Evolutionary conservation across 2,888 invertebrate genomes (phyloP), one percentile per base, ranked within the genome.

Genomic region (Xestia sexstrigata): DNA sequence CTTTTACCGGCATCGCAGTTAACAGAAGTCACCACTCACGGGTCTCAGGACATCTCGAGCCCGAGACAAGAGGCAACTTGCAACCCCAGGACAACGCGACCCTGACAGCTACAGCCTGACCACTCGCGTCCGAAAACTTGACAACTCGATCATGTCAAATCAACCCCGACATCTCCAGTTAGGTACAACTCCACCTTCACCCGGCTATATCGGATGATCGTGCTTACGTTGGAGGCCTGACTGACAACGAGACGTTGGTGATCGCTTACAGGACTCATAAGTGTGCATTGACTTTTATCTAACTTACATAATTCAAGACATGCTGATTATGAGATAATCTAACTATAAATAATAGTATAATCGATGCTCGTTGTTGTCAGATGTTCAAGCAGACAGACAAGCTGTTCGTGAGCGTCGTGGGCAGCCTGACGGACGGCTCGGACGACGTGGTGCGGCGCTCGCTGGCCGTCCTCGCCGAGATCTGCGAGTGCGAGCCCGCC

Each of bases 371-470:
- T 65, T 8, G 35, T 15, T 30, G 42, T 35, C 93, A 98, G 98
- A 98, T 98, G 98, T 97, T 97, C 85, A 92, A 93, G 83, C 97
- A 98, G 92, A 98, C 98, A 72, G 98, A 98, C 90, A 97, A 97
- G 87, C 95, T 98, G 87, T 98, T 98, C 94, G 97, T 97, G 89
- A 98, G 98, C 78, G 97, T 99, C 74, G 97, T 99, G 94, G 97
- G 98, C 89, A 98, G 98, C 47, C 97, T 99, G 69, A 98, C 99
- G 55, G 99, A 99, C 96, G 97, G 98, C 80, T 98, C 99, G 0
- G 99, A 99, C 95, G 99, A 99, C 97, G 99, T 99, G 75, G 99
- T 99, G 66, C 98, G 99, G 76, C 98, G 99, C 93, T 98, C 98
- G 93, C 97, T 99, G 75, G 99, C 99, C 90, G 99, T 99, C 74